Conservation (phyloP, 2,797 vertebrate genomes). For the Hephaestus fuliginosus region DNA sequence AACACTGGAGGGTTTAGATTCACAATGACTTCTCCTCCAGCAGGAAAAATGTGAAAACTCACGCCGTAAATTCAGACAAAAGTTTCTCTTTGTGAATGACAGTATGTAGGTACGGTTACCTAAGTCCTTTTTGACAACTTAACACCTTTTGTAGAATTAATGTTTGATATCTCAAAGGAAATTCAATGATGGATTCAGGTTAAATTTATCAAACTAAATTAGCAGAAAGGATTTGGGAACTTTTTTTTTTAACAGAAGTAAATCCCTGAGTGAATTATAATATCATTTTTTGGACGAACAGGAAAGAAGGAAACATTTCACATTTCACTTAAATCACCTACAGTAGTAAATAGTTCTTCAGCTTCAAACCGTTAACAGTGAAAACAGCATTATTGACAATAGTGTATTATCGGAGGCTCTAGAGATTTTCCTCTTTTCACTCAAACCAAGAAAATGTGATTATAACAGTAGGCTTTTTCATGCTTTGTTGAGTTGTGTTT, state of each 20-base stretch:
- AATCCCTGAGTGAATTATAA: not conserved
- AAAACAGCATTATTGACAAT: slow-evolving; percentile 44
- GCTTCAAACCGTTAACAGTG: slow-evolving; percentile 15
- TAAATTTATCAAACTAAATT: not conserved
- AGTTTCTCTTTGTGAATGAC: slow-evolving; percentile 5
- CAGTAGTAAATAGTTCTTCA: slow-evolving; percentile 25
- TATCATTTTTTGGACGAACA: not conserved
- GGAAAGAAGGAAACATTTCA: not conserved
- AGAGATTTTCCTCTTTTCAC: slow-evolving; percentile 21
- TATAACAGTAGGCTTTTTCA: slow-evolving; percentile 9
- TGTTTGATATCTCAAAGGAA: slow-evolving; percentile 18
- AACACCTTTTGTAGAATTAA: slow-evolving; percentile 20
- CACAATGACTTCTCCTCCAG: not conserved
- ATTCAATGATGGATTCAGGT: not conserved
- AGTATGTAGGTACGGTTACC: not conserved
- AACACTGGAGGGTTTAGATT: not conserved
- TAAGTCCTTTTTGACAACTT: slow-evolving; percentile 1
- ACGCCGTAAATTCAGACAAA: not conserved
- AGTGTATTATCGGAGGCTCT: slow-evolving; percentile 37
- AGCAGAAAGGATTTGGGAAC: not conserved
- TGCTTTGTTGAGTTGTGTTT: slow-evolving; percentile 40
- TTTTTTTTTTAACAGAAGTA: slow-evolving; percentile 5
- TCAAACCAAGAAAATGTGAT: slow-evolving; percentile 54
- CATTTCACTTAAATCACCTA: slow-evolving; percentile 8
- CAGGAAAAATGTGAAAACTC: slow-evolving; percentile 6